These are phyloP conservation scores for Campodea augens DNA, from an alignment of 1,140 invertebrate species.

Conservation along the genomic window DNA sequence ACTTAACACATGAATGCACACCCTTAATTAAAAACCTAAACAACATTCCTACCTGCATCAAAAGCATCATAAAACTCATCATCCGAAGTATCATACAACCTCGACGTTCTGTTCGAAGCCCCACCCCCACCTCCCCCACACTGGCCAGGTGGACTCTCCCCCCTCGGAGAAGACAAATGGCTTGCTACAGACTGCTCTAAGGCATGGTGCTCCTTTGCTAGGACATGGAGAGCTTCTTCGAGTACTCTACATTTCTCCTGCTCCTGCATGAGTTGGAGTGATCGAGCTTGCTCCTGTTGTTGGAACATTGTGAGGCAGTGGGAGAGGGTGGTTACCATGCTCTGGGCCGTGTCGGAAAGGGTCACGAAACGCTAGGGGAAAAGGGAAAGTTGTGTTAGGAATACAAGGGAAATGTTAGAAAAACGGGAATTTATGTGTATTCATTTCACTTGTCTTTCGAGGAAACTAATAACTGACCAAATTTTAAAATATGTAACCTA, in stretches of 20 bases:
- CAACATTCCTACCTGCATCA: slow-evolving; percentile 25
- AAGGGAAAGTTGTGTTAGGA: slow-evolving; percentile 1
- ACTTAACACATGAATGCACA: no score
- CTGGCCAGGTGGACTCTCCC: slow-evolving; percentile 12
- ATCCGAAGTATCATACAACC: slow-evolving; percentile 39
- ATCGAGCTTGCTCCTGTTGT: slow-evolving; percentile 31
- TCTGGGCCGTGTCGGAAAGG: slow-evolving; percentile 18
- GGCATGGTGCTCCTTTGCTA: slow-evolving; percentile 45
- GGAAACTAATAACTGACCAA: no score
- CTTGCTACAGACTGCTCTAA: slow-evolving; percentile 37
- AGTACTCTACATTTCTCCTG: slow-evolving; percentile 40
- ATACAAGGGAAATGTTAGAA: neutral
- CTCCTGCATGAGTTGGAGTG: slow-evolving; percentile 27
- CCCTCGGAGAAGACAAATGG: slow-evolving; percentile 16
- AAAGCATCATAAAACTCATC: slow-evolving; percentile 45
- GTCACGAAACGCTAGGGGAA: slow-evolving; percentile 12
- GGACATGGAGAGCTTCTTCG: slow-evolving; percentile 41
- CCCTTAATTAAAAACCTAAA: no score
- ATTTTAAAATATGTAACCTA: no score
- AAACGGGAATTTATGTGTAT: no score
- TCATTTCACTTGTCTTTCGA: no score
- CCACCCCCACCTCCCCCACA: slow-evolving; percentile 13
- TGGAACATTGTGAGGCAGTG: slow-evolving; percentile 30
- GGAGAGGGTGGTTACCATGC: slow-evolving; percentile 23
- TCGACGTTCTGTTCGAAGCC: slow-evolving; percentile 24